phyloP scores from a whole-genome alignment of 2,113 vertebrate genomes.

The Terrapene triunguis region DNA sequence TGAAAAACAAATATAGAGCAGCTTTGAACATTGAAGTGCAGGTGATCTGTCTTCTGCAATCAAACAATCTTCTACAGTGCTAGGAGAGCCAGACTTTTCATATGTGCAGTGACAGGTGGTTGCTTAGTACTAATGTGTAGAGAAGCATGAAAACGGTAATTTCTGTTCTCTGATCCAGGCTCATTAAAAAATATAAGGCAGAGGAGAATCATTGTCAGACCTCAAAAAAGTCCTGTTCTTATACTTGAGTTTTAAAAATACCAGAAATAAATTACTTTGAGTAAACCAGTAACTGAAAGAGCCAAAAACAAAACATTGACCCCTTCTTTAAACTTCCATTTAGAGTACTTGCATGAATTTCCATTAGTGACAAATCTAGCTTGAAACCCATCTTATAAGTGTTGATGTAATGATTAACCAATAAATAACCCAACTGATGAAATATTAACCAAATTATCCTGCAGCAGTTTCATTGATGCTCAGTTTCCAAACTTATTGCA shows the following conservation, averaged over 20 bases:
- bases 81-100: accelerated
- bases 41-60: background rate
- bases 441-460: no score
- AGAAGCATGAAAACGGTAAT: background rate
- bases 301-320: background rate
- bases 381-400: no score
- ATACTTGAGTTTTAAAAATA: background rate
- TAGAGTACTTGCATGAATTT: no score
- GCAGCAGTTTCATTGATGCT: no score
- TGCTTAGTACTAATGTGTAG: accelerated
- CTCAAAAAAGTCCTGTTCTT: background rate
- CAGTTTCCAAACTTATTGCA: no score
- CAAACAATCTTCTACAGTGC: no score
- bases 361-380: no score
- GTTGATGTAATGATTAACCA: no score
- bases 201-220: background rate
- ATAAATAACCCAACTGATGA: no score
- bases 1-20: background rate
- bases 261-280: background rate
- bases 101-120: accelerated
- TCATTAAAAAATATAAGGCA: background rate
- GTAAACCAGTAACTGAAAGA: background rate
- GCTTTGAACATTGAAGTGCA: accelerated
- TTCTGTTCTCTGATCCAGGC: background rate
- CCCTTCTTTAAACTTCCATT: no score